A percentile compares a stretch with the other conserved stretches of the same genome.
Conservation (phyloP, 2,113 vertebrate species). For the Sorex fumeus region DNA sequence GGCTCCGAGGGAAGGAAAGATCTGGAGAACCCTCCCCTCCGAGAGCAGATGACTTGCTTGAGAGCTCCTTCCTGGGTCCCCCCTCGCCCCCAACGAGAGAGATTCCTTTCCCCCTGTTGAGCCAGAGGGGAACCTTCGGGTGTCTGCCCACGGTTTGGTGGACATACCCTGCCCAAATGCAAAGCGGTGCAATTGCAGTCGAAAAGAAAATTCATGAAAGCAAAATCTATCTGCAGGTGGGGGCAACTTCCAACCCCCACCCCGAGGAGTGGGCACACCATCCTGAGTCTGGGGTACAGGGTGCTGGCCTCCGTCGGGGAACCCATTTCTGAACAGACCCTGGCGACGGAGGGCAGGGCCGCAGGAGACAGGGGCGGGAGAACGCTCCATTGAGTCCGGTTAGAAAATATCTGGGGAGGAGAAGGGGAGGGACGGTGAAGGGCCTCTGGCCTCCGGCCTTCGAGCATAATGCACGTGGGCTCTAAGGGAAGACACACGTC, state of each 20-base stretch:
- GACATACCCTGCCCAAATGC: neutral
- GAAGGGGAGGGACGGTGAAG: conserved; percentile 23
- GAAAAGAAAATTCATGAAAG: neutral
- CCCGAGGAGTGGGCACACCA: too few relatives aligned
- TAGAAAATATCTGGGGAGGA: neutral
- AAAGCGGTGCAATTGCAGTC: neutral
- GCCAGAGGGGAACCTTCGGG: neutral
- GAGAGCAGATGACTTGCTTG: neutral
- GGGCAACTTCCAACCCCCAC: too few relatives aligned
- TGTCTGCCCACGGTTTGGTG: neutral
- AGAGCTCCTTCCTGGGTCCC: fast-evolving
- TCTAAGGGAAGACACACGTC: neutral
- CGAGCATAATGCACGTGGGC: conserved; percentile 29
- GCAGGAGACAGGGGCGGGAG: neutral
- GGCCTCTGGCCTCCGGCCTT: conserved; percentile 20
- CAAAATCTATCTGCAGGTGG: conserved; percentile 14
- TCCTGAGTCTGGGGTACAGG: too few relatives aligned
- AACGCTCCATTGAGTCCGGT: neutral
- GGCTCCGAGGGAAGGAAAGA: too few relatives aligned
- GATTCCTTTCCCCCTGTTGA: neutral
- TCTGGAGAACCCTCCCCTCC: too few relatives aligned
- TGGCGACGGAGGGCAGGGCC: neutral
- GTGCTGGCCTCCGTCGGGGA: neutral
- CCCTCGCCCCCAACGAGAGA: neutral
- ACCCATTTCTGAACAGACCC: neutral